A percentile compares a stretch with the other conserved stretches of the same genome.
phyloP scores from a whole-genome alignment of 2,797 vertebrate genomes.

The Scyliorhinus canicula region DNA sequence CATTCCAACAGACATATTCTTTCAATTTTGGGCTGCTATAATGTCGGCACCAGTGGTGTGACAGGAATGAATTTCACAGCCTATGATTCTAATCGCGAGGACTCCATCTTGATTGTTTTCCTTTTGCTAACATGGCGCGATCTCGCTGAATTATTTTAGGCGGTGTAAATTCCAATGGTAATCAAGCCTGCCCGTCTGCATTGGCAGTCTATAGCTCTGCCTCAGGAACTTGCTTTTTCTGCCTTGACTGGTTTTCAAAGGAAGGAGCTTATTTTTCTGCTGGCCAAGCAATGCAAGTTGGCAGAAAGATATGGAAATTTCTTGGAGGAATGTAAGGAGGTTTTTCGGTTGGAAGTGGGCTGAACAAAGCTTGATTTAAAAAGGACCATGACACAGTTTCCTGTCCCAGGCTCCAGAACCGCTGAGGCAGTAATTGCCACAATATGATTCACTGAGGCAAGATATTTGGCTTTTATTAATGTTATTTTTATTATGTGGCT shows the following conservation, averaged over 20 bases:
- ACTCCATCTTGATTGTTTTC: neutral
- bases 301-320: constrained; percentile 29
- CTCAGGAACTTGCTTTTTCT: neutral
- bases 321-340: neutral
- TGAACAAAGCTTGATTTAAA: neutral
- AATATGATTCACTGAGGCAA: neutral
- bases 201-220: neutral
- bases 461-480: constrained; percentile 7
- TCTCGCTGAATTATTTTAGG: neutral
- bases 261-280: neutral
- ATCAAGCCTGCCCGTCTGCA: neutral
- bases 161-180: neutral
- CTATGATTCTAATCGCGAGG: neutral
- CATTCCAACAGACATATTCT: neutral
- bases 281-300: neutral
- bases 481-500: neutral
- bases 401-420: neutral
- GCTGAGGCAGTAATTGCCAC: neutral
- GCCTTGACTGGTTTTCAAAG: neutral
- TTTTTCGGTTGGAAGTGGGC: neutral
- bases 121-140: neutral
- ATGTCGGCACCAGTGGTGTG: too few species aligned
- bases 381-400: neutral
- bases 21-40: too few species aligned
- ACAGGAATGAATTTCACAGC: neutral